These are phyloP conservation scores for Tinea pellionella DNA, from an alignment of 2,888 invertebrate species.

Conservation along the genomic window DNA sequence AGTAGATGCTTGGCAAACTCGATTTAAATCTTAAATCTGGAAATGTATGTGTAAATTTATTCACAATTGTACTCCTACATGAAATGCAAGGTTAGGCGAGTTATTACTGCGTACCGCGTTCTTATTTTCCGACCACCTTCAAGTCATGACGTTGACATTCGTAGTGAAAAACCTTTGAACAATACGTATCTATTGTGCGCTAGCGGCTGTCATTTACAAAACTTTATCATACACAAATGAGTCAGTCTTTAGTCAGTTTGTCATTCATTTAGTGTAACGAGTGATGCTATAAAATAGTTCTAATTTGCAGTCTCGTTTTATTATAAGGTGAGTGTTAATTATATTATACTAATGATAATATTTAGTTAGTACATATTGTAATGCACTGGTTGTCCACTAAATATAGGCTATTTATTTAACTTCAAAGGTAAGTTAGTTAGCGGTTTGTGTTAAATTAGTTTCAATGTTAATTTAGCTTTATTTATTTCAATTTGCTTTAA, in stretches of 20 bases:
- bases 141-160: not conserved
- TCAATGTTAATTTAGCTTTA: too few relatives aligned
- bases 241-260: not conserved
- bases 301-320: not conserved
- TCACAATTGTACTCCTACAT: too few relatives aligned
- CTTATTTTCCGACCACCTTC: constrained; percentile 12
- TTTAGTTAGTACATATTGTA: not conserved
- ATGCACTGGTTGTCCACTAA: constrained; percentile 6
- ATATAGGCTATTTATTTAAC: not conserved
- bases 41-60: too few relatives aligned
- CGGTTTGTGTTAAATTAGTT: too few relatives aligned
- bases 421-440: not conserved
- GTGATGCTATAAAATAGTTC: not conserved
- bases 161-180: not conserved
- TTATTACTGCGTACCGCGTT: not conserved
- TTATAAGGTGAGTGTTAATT: constrained; percentile 3
- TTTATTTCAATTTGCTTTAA: too few relatives aligned
- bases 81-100: not conserved
- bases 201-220: not conserved
- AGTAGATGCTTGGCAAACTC: too few relatives aligned
- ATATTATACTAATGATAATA: not conserved
- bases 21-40: too few relatives aligned
- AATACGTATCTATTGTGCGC: not conserved
- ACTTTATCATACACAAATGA: not conserved
- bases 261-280: not conserved